phyloP scores from a whole-genome alignment of 2,888 invertebrate genomes.

The Aphelenchoides bicaudatus region DNA sequence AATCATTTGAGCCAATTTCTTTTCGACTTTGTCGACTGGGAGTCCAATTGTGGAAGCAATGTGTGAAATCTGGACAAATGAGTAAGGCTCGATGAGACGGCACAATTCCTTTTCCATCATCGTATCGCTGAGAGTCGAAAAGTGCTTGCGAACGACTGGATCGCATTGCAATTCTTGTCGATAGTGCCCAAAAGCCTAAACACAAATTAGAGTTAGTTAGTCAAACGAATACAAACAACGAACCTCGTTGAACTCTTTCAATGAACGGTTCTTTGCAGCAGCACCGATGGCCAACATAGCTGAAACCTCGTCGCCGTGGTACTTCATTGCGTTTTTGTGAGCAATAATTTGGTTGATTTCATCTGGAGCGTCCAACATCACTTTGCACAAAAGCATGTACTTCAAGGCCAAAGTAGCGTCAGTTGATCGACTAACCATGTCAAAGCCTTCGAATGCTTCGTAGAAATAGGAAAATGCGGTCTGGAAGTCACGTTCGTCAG shows the following conservation, averaged over 20 bases:
- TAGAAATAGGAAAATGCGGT: slow-evolving; percentile 99
- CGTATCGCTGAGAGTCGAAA: slow-evolving; percentile 91
- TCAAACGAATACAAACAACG: slow-evolving; percentile 62
- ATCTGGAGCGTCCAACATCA: slow-evolving; percentile 63
- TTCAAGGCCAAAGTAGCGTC: slow-evolving; percentile 92
- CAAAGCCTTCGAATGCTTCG: slow-evolving; percentile 92
- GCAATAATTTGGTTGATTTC: slow-evolving; percentile 69
- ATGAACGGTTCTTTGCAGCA: slow-evolving; percentile 89
- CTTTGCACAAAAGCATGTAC: slow-evolving; percentile 97
- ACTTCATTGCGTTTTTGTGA: slow-evolving; percentile 92
- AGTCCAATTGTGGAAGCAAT: slow-evolving; percentile 53
- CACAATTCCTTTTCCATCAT: slow-evolving; percentile 98
- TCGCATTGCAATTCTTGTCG: slow-evolving; percentile 76
- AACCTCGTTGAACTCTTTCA: slow-evolving; percentile 76
- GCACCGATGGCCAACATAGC: slow-evolving; percentile 96
- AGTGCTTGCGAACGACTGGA: slow-evolving; percentile 90
- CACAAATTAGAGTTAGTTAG: slow-evolving; percentile 25
- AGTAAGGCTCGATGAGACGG: slow-evolving; percentile 96
- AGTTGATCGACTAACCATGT: slow-evolving; percentile 79
- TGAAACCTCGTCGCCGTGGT: slow-evolving; percentile 77
- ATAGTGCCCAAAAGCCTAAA: slow-evolving; percentile 77
- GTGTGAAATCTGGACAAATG: slow-evolving; percentile 73
- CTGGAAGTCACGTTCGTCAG: slow-evolving; percentile 99
- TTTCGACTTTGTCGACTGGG: slow-evolving; percentile 73
- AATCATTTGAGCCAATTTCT: slow-evolving; percentile 99